A percentile compares a stretch with the other conserved stretches of the same genome.
Conservation (phyloP, 2,888 invertebrate genomes). For the Prosapia bicincta region DNA sequence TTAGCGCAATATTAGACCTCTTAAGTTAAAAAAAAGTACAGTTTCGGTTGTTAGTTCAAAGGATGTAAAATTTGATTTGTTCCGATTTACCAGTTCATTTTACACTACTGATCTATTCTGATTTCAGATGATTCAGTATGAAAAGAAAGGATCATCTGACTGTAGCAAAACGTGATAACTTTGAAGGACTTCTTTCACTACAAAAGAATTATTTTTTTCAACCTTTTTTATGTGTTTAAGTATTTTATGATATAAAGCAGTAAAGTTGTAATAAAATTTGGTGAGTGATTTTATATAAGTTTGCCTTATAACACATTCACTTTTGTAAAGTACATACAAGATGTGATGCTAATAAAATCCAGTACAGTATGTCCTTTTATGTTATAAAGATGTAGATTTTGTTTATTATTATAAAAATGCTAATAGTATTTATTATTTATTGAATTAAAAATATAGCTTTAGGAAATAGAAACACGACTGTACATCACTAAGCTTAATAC, state of each 20-base stretch:
- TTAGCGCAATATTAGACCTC: too few species aligned
- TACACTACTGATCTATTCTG: too few species aligned
- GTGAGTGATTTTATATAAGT: not conserved
- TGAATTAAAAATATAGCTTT: not conserved
- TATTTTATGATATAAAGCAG: not conserved
- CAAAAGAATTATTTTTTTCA: not conserved
- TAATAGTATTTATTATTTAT: not conserved
- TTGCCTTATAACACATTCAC: not conserved
- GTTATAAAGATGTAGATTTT: not conserved
- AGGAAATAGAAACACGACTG: not conserved
- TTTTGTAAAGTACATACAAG: not conserved
- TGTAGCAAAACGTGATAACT: not conserved
- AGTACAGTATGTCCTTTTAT: not conserved
- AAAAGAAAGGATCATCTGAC: slow-evolving; percentile 3
- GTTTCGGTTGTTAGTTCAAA: too few species aligned
- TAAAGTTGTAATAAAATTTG: not conserved
- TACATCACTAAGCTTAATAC: not conserved
- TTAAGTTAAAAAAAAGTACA: too few species aligned
- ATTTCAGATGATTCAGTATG: slow-evolving; percentile 35
- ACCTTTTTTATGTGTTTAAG: not conserved
- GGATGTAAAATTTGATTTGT: too few species aligned
- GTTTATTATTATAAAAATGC: not conserved
- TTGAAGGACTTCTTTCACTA: not conserved
- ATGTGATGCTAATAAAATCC: not conserved
- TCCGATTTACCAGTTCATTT: too few species aligned